A percentile compares a stretch with the other conserved stretches of the same genome.
These are phyloP conservation scores for Eristalis tenax DNA, from an alignment of 2,888 invertebrate genomes.

Conservation along the genomic window DNA sequence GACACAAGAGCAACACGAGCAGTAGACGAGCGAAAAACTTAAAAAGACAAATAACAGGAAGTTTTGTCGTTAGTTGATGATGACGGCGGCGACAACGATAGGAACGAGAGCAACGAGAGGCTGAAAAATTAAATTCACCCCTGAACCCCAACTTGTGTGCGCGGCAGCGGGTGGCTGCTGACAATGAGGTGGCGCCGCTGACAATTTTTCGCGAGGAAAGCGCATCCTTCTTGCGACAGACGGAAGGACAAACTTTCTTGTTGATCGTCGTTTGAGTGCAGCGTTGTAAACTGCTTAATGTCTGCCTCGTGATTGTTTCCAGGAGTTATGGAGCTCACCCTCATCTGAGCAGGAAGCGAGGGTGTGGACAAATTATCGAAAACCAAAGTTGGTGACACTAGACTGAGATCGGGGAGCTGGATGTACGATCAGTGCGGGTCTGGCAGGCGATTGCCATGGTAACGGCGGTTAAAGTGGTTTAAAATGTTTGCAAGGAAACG, in stretches of 20 bases:
- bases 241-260: constrained; percentile 23
- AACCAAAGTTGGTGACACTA: constrained; percentile 40
- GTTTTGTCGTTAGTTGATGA: constrained; percentile 47
- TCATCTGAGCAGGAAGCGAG: neutral
- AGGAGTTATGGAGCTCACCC: too few relatives aligned
- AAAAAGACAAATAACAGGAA: constrained; percentile 59
- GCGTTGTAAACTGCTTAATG: neutral
- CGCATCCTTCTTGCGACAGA: neutral
- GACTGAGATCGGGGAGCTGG: constrained; percentile 18
- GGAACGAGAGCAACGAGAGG: neutral
- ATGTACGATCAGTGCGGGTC: too few relatives aligned
- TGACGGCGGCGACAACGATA: constrained; percentile 19
- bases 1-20: neutral
- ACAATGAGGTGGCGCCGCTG: neutral
- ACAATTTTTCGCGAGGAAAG: neutral
- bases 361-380: constrained; percentile 3
- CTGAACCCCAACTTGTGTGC: neutral
- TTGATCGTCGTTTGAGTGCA: neutral
- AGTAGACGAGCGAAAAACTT: neutral
- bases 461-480: too few relatives aligned
- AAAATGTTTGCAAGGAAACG: too few relatives aligned
- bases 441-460: too few relatives aligned
- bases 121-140: constrained; percentile 39
- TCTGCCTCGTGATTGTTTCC: constrained; percentile 24
- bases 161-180: neutral